A percentile compares a stretch with the other conserved stretches of the same genome.
Conservation (phyloP, 2,113 vertebrate species). For the Struthidea cinerea region DNA sequence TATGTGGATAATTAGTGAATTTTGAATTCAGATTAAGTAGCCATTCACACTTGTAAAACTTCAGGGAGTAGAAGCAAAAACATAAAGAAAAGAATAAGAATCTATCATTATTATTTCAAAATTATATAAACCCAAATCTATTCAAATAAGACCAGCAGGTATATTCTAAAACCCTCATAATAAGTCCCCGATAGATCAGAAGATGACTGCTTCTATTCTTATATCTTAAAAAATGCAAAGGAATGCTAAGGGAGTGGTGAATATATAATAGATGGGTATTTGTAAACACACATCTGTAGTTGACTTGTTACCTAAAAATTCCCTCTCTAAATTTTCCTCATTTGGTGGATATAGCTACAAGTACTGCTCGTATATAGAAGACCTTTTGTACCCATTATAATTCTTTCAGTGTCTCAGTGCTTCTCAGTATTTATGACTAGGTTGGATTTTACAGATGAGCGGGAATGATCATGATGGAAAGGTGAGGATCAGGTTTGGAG, state of each 20-base stretch:
- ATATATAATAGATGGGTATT: not conserved
- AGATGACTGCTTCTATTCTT: not conserved
- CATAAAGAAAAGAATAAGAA: not conserved
- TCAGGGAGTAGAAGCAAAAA: not conserved
- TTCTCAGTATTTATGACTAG: not conserved
- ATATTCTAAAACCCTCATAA: not conserved
- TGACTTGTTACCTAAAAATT: not conserved
- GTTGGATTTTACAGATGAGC: not conserved
- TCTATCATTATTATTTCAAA: not conserved
- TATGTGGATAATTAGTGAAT: conserved; percentile 31
- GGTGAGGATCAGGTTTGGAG: not conserved
- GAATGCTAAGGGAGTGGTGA: not conserved
- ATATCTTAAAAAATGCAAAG: not conserved
- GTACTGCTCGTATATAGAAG: not conserved
- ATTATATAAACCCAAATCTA: not conserved
- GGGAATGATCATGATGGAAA: not conserved
- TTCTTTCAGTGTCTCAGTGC: not conserved
- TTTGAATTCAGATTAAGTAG: not conserved
- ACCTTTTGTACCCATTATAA: not conserved
- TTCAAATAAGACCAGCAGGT: not conserved
- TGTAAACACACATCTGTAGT: not conserved
- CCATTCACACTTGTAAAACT: not conserved
- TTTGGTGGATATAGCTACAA: not conserved
- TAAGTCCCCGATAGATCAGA: not conserved
- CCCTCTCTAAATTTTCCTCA: not conserved